Base-by-base conservation (phyloP, 2,113 vertebrate genomes). In the Planiliza haematocheilus region DNA sequence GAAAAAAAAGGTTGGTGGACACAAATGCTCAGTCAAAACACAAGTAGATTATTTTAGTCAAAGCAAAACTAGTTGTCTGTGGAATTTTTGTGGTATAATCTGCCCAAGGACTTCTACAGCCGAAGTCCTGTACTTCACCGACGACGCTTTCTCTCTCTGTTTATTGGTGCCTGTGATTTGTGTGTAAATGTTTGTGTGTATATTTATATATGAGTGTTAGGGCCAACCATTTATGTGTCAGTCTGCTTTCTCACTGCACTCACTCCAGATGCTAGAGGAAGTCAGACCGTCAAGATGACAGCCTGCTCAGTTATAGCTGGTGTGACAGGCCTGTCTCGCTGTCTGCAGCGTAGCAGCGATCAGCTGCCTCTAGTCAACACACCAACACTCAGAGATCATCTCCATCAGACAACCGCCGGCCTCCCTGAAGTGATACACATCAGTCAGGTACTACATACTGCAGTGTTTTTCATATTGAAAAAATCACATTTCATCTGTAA, bases 251-350 rank as follows among this genome's bases (percentile, higher is more conserved):
- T 93, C 89, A 6, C 94, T 94, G 78, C 90, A 18, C 95, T 93
- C 74, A 17, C 95, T 93, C 74, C 87, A 36, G 63, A 74, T 57
- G 77, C 53, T 91, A 2, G 93, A 94, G 63, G 93, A 93, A 61
- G 95, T 93, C 58, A 95, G 93, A 95, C 94, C 94, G 91, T 95
- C 91, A 88, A 76, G 93, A 77, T 94, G 95, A 86, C 94, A 91
- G 82, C 94, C 94, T 87, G 95, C 94, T 88, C 8, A 8, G 70
- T 65, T 52, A 56, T 38, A 51, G 88, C 66, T 70, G 84, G 77
- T 68, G 65, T 68, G 37, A 62, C 56, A 49, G 64, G 81, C 59
- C 68, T 24, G 68, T 86, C 71, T 46, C 42, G 70, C 52, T 17
- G 70, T 77, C 50, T 60, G 73, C 61, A 78, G 65, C 57, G 69